Base-by-base conservation (phyloP, 2,888 invertebrate species). In the Euproctis similis region DNA sequence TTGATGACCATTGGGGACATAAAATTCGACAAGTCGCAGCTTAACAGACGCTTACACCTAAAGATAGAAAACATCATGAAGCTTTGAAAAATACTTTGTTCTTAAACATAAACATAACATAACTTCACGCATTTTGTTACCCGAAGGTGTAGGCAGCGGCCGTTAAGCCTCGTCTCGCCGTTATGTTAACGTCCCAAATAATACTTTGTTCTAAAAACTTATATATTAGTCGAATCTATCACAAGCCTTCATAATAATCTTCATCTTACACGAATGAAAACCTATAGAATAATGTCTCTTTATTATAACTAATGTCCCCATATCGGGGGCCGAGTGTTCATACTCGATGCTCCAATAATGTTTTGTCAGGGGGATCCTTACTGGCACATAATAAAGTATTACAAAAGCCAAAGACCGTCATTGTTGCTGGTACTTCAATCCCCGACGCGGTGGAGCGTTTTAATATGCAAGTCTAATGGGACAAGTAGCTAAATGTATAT, bases 401-500 rank as follows among this genome's bases (percentile, higher is more conserved):
- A 81, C 82, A 82, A 82, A 80, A 82, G 82, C 77, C 81, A 81
- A 78, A 82, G 82, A 81, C 78, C 80, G 75, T 78, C 82, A 82
- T 82, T 84, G 84, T 84, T 81, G 77, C 72, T 69, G 78, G 78
- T 75, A 77, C 81, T 81, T 75, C 80, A 81, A 80, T 80, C 76
- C 73, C 68, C 63, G 58, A 64, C 64, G 66, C 56, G 55, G 36
- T 44, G 60, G 55, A 38, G 46, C 61, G 67, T 71, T 80, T 33
- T 33, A 24, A 46, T 36, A 34, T 29, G 54, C 56, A 22, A 73
- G 63, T 59, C 9, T 0, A 53, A 65, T 73, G 34, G 63, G 34
- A 36, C 17, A 16, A n/a, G 3, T 21, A 19, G 8, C 8, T 19
- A n/a, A n/a, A n/a, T n/a, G n/a, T n/a, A n/a, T n/a, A n/a, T n/a